A percentile compares a stretch with the other conserved stretches of the same genome.
Conservation (phyloP, 2,888 invertebrate genomes). For the Barypeithes pellucidus region DNA sequence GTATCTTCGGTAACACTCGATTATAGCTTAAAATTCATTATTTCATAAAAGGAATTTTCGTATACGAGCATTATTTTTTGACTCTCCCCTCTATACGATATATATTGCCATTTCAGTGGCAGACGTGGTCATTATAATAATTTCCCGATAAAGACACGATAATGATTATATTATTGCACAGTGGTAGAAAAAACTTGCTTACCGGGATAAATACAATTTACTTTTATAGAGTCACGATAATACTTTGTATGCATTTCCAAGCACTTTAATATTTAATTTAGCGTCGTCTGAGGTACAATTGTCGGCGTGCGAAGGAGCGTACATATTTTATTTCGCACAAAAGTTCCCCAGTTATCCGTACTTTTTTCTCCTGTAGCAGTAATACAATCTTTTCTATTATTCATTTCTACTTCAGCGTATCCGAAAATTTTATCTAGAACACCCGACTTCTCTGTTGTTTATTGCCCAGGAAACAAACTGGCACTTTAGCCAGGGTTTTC, state of each 20-base stretch:
- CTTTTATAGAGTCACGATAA: conserved; percentile 45
- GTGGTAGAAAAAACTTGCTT: conserved; percentile 32
- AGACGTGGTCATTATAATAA: too few species aligned
- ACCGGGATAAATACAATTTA: conserved; percentile 47
- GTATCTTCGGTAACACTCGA: too few species aligned
- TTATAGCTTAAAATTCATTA: too few species aligned
- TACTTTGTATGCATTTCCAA: conserved; percentile 44
- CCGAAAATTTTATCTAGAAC: conserved; percentile 51
- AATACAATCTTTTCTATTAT: conserved; percentile 66
- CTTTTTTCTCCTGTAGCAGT: conserved; percentile 64
- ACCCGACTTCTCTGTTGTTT: conserved; percentile 33
- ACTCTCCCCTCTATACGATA: too few species aligned
- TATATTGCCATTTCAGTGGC: too few species aligned
- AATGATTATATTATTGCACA: too few species aligned
- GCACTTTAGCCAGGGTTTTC: conserved; percentile 31
- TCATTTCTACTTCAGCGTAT: conserved; percentile 57
- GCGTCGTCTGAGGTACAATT: conserved; percentile 60
- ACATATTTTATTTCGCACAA: conserved; percentile 61
- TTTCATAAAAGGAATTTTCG: too few species aligned
- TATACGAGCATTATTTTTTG: too few species aligned
- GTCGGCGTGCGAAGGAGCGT: conserved; percentile 57
- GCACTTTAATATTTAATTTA: conserved; percentile 60
- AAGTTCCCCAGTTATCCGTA: conserved; percentile 56
- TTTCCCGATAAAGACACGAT: too few species aligned
- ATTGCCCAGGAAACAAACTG: conserved; percentile 30